Evolutionary conservation across 2,888 invertebrate species (phyloP).

Genomic region (Torymus tubicola): DNA sequence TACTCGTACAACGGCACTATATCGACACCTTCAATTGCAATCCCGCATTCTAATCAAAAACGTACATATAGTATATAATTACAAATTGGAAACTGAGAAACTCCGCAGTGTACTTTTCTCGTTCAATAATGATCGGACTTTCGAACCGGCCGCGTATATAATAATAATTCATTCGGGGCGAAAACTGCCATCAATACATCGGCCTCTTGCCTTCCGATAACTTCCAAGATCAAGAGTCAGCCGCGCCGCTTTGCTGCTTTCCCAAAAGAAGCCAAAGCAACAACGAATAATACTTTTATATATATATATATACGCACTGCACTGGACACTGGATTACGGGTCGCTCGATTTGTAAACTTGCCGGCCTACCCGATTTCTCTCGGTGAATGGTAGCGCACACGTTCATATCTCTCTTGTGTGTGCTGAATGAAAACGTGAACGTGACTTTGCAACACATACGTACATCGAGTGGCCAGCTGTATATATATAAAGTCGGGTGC

Average conservation of each 20-base stretch:
- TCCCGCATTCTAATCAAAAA: too few species aligned
- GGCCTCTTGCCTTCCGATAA: neutral
- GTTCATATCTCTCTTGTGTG: too few species aligned
- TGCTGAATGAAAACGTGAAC: slow-evolving; percentile 33
- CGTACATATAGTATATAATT: too few species aligned
- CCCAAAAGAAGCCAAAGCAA: slow-evolving; percentile 32
- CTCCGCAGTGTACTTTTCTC: too few species aligned
- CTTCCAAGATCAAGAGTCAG: slow-evolving; percentile 48
- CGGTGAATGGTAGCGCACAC: slow-evolving; percentile 28
- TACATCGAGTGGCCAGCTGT: neutral
- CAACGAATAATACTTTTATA: neutral
- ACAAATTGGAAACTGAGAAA: too few species aligned
- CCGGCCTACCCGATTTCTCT: slow-evolving; percentile 38
- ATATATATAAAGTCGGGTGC: too few species aligned
- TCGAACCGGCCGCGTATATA: too few species aligned
- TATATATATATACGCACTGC: neutral
- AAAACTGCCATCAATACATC: too few species aligned
- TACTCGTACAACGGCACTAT: too few species aligned
- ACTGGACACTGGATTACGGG: slow-evolving; percentile 15
- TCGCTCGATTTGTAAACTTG: slow-evolving; percentile 21
- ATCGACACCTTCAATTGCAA: too few species aligned
- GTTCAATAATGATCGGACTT: too few species aligned
- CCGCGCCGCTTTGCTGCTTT: slow-evolving; percentile 32
- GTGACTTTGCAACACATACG: slow-evolving; percentile 6
- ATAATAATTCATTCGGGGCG: too few species aligned